phyloP scores from a whole-genome alignment of 2,113 vertebrate species.

The Plotosus lineatus region DNA sequence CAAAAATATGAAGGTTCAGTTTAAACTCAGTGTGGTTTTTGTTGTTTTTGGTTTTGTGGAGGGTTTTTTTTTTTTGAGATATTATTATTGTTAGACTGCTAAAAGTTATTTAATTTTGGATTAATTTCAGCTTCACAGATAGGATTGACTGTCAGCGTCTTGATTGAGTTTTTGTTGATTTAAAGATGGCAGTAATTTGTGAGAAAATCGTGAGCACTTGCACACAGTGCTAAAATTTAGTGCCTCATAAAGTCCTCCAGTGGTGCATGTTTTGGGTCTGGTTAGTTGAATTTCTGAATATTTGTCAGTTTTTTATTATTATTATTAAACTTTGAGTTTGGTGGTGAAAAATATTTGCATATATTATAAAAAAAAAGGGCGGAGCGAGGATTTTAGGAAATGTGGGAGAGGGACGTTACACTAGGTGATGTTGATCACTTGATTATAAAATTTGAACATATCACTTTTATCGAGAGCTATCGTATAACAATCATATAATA shows the following conservation, averaged over 20 bases:
- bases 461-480: too few relatives aligned
- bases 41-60: not conserved
- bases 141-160: not conserved
- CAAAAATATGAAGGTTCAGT: conserved; percentile 4
- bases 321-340: not conserved
- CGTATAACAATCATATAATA: too few relatives aligned
- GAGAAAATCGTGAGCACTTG: not conserved
- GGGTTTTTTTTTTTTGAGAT: not conserved
- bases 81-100: too few relatives aligned
- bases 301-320: not conserved
- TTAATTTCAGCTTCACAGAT: not conserved
- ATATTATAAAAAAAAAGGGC: not conserved
- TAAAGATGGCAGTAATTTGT: not conserved
- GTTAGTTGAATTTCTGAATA: not conserved
- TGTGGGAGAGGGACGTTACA: too few relatives aligned
- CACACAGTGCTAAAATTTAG: not conserved
- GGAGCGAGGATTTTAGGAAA: too few relatives aligned
- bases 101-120: not conserved
- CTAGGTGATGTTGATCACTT: too few relatives aligned
- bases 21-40: not conserved
- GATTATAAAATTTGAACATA: too few relatives aligned
- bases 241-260: not conserved
- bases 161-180: not conserved
- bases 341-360: not conserved
- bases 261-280: not conserved